Percentiles rank a stretch among this genome's conserved stretches.
Evolutionary conservation across 2,888 invertebrate species (phyloP).

Genomic region (Rhopalosiphum nymphaeae): DNA sequence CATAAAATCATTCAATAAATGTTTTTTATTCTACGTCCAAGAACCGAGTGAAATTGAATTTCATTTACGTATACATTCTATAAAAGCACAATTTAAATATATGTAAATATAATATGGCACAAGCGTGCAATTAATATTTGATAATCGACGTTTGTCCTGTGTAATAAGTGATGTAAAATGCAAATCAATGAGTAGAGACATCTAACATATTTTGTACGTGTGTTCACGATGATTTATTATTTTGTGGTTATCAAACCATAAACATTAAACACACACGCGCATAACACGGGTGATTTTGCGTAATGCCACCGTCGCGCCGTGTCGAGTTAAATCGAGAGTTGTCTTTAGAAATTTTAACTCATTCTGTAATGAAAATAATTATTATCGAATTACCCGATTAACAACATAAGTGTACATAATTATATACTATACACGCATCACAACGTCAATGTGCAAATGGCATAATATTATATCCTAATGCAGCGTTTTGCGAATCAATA

Average conservation of each 20-base stretch:
- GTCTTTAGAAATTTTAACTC: background rate
- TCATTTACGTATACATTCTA: background rate
- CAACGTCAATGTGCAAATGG: background rate
- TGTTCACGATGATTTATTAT: background rate
- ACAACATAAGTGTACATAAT: background rate
- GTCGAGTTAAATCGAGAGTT: background rate
- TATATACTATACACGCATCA: background rate
- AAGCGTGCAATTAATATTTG: background rate
- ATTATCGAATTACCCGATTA: background rate
- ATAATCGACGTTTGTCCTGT: background rate
- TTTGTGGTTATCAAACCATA: background rate
- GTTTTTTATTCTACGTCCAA: background rate
- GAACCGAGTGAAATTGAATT: background rate
- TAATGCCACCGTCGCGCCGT: background rate
- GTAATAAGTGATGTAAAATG: background rate
- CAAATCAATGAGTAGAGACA: background rate
- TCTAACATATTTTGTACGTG: background rate
- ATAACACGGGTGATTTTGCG: background rate
- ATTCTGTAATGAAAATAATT: conserved; percentile 3
- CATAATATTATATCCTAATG: background rate
- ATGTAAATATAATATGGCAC: background rate
- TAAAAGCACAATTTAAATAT: background rate
- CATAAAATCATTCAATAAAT: background rate
- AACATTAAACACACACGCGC: background rate
- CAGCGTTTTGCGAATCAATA: conserved; percentile 16